Conservation (phyloP, 2,797 vertebrate genomes). For the Neosilurus hyrtlii region DNA sequence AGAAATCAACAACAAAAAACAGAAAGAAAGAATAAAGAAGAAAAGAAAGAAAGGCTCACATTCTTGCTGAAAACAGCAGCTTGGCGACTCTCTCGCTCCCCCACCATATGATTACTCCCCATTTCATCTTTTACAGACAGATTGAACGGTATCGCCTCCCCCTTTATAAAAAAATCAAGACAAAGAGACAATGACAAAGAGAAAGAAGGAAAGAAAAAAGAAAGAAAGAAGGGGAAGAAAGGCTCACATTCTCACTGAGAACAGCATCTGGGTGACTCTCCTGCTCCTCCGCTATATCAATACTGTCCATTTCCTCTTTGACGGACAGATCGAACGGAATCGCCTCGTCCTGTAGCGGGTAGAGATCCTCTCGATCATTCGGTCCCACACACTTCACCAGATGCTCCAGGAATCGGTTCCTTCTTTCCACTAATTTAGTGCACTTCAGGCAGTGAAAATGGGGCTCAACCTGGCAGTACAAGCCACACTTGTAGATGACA, state of each 20-base stretch:
- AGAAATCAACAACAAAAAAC: no score
- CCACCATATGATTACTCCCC: neutral
- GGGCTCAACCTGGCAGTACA: neutral
- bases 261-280: neutral
- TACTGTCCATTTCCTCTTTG: neutral
- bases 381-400: neutral
- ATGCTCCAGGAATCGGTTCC: conserved; percentile 1
- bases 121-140: neutral
- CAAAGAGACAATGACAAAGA: no score
- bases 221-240: neutral
- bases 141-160: neutral
- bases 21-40: neutral
- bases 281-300: neutral
- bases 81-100: neutral
- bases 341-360: neutral
- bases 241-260: neutral
- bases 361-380: neutral
- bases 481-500: neutral
- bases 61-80: neutral
- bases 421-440: neutral
- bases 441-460: conserved; percentile 13
- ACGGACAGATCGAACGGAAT: neutral
- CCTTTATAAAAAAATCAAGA: neutral
- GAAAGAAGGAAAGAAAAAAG: neutral
- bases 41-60: neutral